Percentiles rank a stretch among this genome's conserved stretches.
Evolutionary conservation across 2,113 vertebrate species (phyloP).

Genomic region (Albula glossodonta): DNA sequence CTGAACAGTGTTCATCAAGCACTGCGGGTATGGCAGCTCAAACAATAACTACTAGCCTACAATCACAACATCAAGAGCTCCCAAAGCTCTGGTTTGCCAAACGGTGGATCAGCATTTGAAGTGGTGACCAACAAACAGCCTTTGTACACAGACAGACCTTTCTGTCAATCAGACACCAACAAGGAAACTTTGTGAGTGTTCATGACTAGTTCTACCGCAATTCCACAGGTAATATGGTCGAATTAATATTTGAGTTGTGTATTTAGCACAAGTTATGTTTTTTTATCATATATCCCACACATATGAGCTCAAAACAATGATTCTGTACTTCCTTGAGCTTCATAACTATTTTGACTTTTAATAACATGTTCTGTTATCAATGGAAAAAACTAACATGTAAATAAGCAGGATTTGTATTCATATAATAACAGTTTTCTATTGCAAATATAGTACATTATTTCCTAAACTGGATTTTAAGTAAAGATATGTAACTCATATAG

Average conservation of each 20-base stretch:
- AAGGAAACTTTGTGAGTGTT: not conserved
- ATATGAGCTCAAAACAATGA: not conserved
- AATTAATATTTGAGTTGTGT: too few relatives aligned
- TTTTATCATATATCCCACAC: not conserved
- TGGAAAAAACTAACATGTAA: not conserved
- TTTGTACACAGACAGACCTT: not conserved
- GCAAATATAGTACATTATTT: not conserved
- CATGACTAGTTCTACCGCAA: not conserved
- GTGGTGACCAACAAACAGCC: not conserved
- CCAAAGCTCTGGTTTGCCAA: not conserved
- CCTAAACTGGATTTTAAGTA: not conserved
- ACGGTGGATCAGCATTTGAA: not conserved
- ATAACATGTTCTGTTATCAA: not conserved
- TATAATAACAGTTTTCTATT: not conserved
- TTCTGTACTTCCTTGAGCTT: not conserved
- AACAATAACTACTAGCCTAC: not conserved
- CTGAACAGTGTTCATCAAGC: not conserved
- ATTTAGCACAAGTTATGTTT: not conserved
- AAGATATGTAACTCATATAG: not conserved
- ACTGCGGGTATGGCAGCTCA: not conserved
- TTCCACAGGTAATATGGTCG: not conserved
- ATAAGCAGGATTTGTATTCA: not conserved
- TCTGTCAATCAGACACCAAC: not conserved
- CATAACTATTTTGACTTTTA: not conserved
- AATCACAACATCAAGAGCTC: not conserved